Evolutionary conservation across 1,140 invertebrate genomes (phyloP), one percentile per base, ranked within the genome.

Genomic region (Drosophila malerkotliana): DNA sequence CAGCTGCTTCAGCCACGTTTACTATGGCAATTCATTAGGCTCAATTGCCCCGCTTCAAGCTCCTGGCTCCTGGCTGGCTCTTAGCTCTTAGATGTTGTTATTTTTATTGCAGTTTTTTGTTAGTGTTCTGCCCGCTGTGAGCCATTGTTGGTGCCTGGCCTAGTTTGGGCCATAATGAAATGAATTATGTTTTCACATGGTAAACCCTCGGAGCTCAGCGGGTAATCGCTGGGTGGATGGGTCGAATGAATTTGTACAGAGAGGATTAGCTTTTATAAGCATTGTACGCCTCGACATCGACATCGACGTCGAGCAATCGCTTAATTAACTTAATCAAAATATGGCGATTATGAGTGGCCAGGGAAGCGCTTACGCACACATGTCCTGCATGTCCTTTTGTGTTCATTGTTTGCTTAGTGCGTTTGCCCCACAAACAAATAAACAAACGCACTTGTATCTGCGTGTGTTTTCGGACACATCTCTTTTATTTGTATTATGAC

Each of bases 321-420:
- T 87, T 87, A 88, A 87, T 87, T 87, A 87, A 88, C 72, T 82
- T 87, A 88, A 87, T 87, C 83, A 88, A 87, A 88, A 87, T 87
- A 83, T 79, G 66, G 79, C 83, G 51, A 88, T 88, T 79, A 87
- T 87, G 58, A 51, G 59, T 34, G 30, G 15, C 28, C 37, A 15
- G 28, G 1, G 14, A 34, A 34, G 32, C 10, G 26, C 58, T 12
- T 32, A 18, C 15, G 18, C 44, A 45, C 15, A 18, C 15, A 10
- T 47, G 37, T 52, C 60, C 63, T 77, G 60, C 72, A 75, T 71
- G 64, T 71, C 72, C 72, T 75, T 72, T 57, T 75, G 72, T 59
- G 30, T 32, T 21, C 54, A 51, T 85, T 84, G 74, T 75, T 87
- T 81, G 66, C 56, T 53, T 21, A 49, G 37, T 63, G 71, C 72